Percentiles rank a stretch among this genome's conserved stretches.
Evolutionary conservation across 1,140 invertebrate genomes (phyloP).

Genomic region (Drepana arcuata): DNA sequence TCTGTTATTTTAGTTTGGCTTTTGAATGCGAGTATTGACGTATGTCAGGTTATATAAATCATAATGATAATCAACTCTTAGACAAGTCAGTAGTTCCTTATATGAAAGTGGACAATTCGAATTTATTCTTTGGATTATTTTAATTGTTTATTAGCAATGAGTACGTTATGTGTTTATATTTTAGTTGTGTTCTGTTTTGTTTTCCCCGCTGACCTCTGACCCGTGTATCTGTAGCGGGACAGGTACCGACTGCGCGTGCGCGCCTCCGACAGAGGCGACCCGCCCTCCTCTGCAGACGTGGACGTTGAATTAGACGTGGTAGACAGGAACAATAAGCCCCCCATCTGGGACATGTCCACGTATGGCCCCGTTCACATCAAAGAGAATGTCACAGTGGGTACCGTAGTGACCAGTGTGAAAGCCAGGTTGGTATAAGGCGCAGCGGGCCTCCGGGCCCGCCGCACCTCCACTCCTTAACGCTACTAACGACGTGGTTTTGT

Average conservation of each 20-base stretch:
- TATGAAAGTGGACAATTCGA: conserved; percentile 40
- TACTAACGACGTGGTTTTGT: conserved; percentile 79
- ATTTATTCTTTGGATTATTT: conserved; percentile 55
- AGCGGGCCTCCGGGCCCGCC: conserved; percentile 57
- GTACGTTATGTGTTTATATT: conserved; percentile 68
- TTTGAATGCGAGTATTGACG: conserved; percentile 54
- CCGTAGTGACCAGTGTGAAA: conserved; percentile 96
- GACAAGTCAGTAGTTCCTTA: no score
- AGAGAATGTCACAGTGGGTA: conserved; percentile 98
- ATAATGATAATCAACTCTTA: no score
- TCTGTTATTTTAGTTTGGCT: conserved; percentile 62
- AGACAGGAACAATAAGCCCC: conserved; percentile 97
- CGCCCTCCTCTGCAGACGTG: conserved; percentile 91
- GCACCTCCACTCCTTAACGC: conserved; percentile 68
- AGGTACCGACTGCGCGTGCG: conserved; percentile 94
- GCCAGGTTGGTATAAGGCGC: conserved; percentile 92
- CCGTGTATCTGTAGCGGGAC: conserved; percentile 87
- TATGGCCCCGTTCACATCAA: conserved; percentile 96
- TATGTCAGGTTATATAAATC: conserved; percentile 29
- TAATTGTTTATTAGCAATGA: conserved; percentile 62
- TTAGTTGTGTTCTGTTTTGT: conserved; percentile 70
- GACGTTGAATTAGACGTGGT: conserved; percentile 97
- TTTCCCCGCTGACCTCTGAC: conserved; percentile 72
- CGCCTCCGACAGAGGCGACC: conserved; percentile 91
- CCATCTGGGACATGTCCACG: conserved; percentile 92